A percentile compares a stretch with the other conserved stretches of the same genome.
Conservation (phyloP, 2,113 vertebrate species). For the Scalopus aquaticus region DNA sequence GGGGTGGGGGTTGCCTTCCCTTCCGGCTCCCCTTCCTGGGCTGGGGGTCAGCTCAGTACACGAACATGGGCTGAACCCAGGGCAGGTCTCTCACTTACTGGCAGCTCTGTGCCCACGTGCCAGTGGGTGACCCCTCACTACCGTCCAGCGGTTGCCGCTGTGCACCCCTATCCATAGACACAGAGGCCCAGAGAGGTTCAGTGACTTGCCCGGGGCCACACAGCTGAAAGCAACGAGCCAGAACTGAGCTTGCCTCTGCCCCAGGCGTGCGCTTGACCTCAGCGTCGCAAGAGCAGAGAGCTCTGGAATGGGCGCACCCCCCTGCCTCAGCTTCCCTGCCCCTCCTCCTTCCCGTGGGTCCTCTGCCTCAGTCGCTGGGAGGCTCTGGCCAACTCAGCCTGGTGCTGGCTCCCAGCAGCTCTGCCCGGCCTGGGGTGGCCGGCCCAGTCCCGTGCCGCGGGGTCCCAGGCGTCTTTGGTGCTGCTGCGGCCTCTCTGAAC, state of each 20-base stretch:
- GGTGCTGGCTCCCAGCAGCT: fast-evolving
- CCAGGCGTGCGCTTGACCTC: not conserved
- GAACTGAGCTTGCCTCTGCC: no score
- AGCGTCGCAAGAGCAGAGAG: not conserved
- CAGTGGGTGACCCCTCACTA: no score
- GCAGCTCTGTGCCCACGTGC: not conserved
- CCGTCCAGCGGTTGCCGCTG: not conserved
- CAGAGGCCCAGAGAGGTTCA: not conserved
- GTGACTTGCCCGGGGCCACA: not conserved
- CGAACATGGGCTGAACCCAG: fast-evolving
- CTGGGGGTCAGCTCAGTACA: fast-evolving
- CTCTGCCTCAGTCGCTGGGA: fast-evolving
- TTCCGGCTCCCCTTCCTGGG: not conserved
- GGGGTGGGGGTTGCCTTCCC: not conserved
- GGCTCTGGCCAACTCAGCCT: not conserved
- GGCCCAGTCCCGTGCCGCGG: fast-evolving
- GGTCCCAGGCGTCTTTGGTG: not conserved
- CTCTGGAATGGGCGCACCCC: not conserved
- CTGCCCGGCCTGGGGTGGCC: not conserved
- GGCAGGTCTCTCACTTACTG: fast-evolving
- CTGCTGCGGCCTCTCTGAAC: not conserved
- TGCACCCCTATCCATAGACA: not conserved
- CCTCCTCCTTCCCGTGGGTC: not conserved
- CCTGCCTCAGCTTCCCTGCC: not conserved
- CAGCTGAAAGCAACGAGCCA: not conserved